Percentiles rank a stretch among this genome's conserved stretches.
These are phyloP conservation scores for Trichonephila inaurata DNA, from an alignment of 1,140 invertebrate genomes.

Conservation along the genomic window DNA sequence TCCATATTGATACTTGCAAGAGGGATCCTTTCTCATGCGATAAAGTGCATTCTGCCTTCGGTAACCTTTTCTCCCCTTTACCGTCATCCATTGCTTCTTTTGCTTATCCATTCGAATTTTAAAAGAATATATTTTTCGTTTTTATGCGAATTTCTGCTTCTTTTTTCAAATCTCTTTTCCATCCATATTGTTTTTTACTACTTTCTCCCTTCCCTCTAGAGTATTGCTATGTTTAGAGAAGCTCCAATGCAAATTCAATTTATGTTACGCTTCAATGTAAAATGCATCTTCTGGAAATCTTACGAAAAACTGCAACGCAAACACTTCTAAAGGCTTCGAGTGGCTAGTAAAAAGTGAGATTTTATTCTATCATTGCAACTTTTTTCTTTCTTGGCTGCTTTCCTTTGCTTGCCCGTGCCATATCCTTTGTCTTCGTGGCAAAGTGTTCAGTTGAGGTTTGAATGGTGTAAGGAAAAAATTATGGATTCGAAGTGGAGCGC, in stretches of 20 bases:
- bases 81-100: slow-evolving; percentile 18
- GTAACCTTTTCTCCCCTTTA: background rate
- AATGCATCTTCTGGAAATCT: slow-evolving; percentile 60
- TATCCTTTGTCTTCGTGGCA: background rate
- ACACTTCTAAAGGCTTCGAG: slow-evolving; percentile 59
- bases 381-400: background rate
- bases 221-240: background rate
- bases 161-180: slow-evolving; percentile 34
- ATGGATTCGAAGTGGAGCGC: background rate
- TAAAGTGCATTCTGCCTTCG: slow-evolving; percentile 39
- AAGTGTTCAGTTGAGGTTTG: slow-evolving; percentile 52
- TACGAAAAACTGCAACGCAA: slow-evolving; percentile 60
- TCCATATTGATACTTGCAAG: slow-evolving; percentile 32
- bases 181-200: slow-evolving; percentile 33
- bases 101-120: slow-evolving; percentile 58
- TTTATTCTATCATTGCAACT: slow-evolving; percentile 49
- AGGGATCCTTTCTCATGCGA: slow-evolving; percentile 27
- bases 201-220: background rate
- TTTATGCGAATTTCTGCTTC: slow-evolving; percentile 22
- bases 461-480: slow-evolving; percentile 9
- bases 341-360: slow-evolving; percentile 59
- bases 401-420: background rate
- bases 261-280: slow-evolving; percentile 70
- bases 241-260: slow-evolving; percentile 72
- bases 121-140: slow-evolving; percentile 49